phyloP scores from a whole-genome alignment of 2,113 vertebrate genomes.

The Vicugna pacos region DNA sequence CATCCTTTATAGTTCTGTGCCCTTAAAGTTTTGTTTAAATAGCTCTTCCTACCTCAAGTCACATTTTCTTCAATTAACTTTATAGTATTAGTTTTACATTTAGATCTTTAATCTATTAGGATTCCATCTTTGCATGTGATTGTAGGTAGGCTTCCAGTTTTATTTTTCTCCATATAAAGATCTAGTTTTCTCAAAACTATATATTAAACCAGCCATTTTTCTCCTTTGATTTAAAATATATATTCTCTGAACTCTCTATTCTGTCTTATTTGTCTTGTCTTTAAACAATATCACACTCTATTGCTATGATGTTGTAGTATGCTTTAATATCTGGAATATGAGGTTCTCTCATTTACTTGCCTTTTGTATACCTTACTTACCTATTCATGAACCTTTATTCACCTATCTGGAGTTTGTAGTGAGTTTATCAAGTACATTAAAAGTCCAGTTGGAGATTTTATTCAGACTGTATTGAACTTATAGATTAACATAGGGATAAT shows the following conservation, averaged over 20 bases:
- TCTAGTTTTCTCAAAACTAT: background rate
- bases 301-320: background rate
- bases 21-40: conserved; percentile 22
- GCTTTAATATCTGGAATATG: background rate
- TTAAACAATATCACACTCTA: background rate
- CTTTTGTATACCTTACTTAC: background rate
- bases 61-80: background rate
- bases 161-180: background rate
- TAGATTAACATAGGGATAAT: background rate
- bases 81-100: conserved; percentile 33
- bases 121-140: background rate
- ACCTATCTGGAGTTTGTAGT: background rate
- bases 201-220: conserved; percentile 23
- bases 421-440: background rate
- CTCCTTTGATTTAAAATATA: background rate
- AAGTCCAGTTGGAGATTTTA: background rate
- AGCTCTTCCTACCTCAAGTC: background rate
- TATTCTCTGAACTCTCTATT: background rate
- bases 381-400: conserved; percentile 2
- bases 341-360: background rate
- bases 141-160: background rate
- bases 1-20: background rate
- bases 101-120: background rate
- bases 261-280: background rate
- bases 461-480: background rate